phyloP scores from a whole-genome alignment of 2,113 vertebrate species.

The Daphoenositta chrysoptera region DNA sequence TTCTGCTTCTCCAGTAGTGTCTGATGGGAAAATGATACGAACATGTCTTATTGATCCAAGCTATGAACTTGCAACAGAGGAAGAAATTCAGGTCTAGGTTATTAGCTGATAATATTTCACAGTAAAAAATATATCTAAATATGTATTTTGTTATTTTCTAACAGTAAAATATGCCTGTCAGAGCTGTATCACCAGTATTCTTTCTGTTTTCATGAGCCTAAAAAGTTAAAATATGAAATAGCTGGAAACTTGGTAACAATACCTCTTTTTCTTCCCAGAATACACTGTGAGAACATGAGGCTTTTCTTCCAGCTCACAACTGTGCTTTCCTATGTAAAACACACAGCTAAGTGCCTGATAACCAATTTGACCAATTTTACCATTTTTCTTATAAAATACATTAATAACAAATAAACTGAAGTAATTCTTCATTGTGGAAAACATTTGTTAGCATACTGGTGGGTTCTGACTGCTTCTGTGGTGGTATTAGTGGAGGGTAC shows the following conservation, averaged over 20 bases:
- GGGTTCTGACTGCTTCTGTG: background rate
- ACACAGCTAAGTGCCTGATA: background rate
- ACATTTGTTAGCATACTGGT: background rate
- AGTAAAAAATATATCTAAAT: background rate
- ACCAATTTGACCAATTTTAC: background rate
- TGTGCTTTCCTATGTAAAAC: background rate
- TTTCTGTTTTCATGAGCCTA: background rate
- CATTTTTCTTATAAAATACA: background rate
- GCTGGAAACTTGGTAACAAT: background rate
- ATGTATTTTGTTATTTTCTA: background rate
- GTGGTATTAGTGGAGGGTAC: background rate
- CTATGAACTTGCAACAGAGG: conserved; percentile 70
- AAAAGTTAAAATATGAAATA: background rate
- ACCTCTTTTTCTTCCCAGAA: background rate
- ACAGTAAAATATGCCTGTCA: background rate
- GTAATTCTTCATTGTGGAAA: background rate
- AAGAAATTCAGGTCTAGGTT: conserved; percentile 77
- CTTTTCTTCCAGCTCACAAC: background rate
- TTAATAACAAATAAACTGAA: background rate
- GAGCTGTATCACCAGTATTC: background rate
- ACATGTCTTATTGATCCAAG: conserved; percentile 47
- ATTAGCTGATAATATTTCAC: background rate
- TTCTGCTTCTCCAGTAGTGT: conserved; percentile 73
- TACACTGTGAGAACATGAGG: background rate
- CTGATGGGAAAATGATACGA: conserved; percentile 67